These are phyloP conservation scores for Linurgus olivaceus DNA, from an alignment of 2,797 vertebrate genomes.

Conservation along the genomic window DNA sequence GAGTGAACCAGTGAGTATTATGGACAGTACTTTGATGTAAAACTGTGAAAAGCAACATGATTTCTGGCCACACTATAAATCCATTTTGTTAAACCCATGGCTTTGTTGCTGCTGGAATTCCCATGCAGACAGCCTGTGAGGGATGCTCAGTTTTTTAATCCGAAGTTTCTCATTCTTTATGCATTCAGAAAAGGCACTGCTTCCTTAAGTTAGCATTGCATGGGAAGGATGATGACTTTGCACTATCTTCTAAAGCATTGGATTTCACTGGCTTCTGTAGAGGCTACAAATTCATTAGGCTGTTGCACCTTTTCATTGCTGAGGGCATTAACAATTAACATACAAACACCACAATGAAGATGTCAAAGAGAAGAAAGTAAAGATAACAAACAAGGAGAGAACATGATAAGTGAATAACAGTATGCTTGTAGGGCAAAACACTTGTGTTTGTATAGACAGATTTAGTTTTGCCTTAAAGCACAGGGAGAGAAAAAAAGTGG, in stretches of 20 bases:
- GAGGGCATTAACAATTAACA: slow-evolving; percentile 23
- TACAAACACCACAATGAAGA: neutral
- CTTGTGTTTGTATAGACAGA: neutral
- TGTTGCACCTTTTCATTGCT: neutral
- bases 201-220: neutral
- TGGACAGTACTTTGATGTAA: neutral
- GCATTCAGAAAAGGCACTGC: neutral
- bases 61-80: neutral
- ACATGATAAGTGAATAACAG: neutral
- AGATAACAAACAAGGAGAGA: neutral
- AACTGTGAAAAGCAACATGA: neutral
- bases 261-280: neutral
- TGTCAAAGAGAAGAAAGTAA: neutral
- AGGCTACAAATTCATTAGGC: slow-evolving; percentile 17
- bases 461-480: neutral
- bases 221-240: neutral
- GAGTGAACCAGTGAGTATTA: neutral
- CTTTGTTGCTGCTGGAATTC: neutral
- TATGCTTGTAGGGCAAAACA: neutral
- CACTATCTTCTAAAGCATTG: neutral
- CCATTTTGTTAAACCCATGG: neutral
- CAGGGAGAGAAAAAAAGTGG: neutral
- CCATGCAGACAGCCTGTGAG: neutral
- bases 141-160: neutral
- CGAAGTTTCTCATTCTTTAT: neutral